Percentiles rank a stretch among this genome's conserved stretches.
Evolutionary conservation across 2,888 invertebrate species (phyloP).

Genomic region (Galeruca laticollis): DNA sequence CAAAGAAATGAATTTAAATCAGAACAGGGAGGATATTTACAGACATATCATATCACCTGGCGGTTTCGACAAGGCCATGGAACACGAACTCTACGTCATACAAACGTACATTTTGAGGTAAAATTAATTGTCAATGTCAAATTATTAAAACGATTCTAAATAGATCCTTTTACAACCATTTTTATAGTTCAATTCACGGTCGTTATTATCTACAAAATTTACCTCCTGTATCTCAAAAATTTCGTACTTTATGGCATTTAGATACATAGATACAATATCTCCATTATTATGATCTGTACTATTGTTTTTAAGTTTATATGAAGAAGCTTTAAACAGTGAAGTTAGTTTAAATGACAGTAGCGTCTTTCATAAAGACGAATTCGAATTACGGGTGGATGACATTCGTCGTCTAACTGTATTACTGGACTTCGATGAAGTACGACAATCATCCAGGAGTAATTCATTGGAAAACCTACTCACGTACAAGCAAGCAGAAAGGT

Average conservation of each 20-base stretch:
- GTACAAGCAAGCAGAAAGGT: slow-evolving; percentile 45
- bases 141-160: too few species aligned
- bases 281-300: not conserved
- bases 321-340: slow-evolving; percentile 53
- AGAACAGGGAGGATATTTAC: slow-evolving; percentile 54
- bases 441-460: slow-evolving; percentile 45
- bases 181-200: too few species aligned
- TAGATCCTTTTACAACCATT: too few species aligned
- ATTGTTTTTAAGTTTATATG: slow-evolving; percentile 51
- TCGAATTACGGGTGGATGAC: slow-evolving; percentile 54
- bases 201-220: too few species aligned
- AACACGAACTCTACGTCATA: slow-evolving; percentile 61
- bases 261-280: too few species aligned
- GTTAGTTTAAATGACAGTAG: slow-evolving; percentile 52
- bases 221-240: too few species aligned
- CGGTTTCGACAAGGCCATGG: slow-evolving; percentile 54
- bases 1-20: slow-evolving; percentile 57
- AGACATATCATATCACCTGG: slow-evolving; percentile 51
- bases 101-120: slow-evolving; percentile 63
- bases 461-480: slow-evolving; percentile 54
- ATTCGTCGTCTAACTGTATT: slow-evolving; percentile 55
- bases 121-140: too few species aligned
- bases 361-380: slow-evolving; percentile 53
- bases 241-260: too few species aligned
- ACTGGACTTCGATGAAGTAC: slow-evolving; percentile 60